phyloP scores from a whole-genome alignment of 2,797 vertebrate species.

The Pantherophis alleghaniensis region DNA sequence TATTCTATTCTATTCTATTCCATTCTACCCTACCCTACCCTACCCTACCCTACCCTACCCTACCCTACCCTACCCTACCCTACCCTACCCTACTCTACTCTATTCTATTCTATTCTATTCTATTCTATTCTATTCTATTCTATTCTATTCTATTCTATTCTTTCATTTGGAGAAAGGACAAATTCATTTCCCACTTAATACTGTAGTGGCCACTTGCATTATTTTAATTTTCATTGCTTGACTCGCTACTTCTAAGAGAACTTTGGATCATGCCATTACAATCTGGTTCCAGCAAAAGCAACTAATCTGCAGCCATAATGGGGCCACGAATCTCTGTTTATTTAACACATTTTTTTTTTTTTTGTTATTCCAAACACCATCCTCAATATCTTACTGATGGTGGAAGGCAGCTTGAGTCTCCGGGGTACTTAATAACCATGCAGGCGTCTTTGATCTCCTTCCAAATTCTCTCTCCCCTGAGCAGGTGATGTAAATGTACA shows the following conservation, averaged over 20 bases:
- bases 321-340: not conserved
- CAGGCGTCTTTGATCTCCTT: constrained; percentile 35
- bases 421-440: constrained; percentile 22
- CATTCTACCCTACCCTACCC: too few relatives aligned
- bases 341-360: not conserved
- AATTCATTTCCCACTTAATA: too few relatives aligned
- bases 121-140: too few relatives aligned
- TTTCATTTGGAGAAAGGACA: too few relatives aligned
- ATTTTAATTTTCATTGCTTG: too few relatives aligned
- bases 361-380: constrained; percentile 1
- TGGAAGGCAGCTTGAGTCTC: constrained; percentile 15
- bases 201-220: too few relatives aligned
- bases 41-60: not conserved
- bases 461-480: constrained; percentile 26
- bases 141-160: too few relatives aligned
- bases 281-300: not conserved
- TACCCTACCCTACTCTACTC: too few relatives aligned
- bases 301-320: not conserved
- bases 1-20: too few relatives aligned
- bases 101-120: too few relatives aligned
- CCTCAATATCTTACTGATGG: constrained; percentile 1
- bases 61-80: too few relatives aligned
- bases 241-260: too few relatives aligned
- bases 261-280: not conserved
- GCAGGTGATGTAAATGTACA: constrained; percentile 27